Evolutionary conservation across 2,113 vertebrate genomes (phyloP), one percentile per base, ranked within the genome.

Genomic region (Acrocephalus kingi): DNA sequence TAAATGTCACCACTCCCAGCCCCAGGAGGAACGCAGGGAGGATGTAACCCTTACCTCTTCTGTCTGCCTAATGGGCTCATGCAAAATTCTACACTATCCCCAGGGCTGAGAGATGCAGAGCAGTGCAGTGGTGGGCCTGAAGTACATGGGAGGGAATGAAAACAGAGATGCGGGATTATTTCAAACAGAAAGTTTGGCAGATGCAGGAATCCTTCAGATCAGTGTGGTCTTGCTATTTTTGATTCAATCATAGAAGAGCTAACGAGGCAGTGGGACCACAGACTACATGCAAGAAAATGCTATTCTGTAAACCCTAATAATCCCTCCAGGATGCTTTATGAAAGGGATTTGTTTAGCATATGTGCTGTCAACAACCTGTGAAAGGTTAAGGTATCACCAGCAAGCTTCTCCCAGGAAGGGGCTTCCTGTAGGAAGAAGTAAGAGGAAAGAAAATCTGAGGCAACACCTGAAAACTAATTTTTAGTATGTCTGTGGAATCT

Each of bases 251-350:
- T 19, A 62, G 3, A 58, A 67, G 2, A 51, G 16, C 6, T 17
- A 41, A 31, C 0, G 4, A 17, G 6, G 7, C 3, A 2, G 5
- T 3, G 14, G 11, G 4, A 61, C 10, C 41, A 45, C 22, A 49
- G 31, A 31, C 5, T 28, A 35, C 9, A 19, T 4, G 5, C 12
- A 69, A 73, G 31, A n/a, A 64, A 87, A 22, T 28, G 11, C 1
- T 58, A 2, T 49, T 73, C 20, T 55, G 3, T 54, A 46, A 87
- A 71, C 1, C 4, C 10, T 33, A 27, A 69, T 52, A 59, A 49
- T 18, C 5, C 37, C 14, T 61, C 1, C 0, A 49, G 11, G 19
- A 31, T 28, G 13, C 8, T 78, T 62, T 27, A 61, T 37, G 6
- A 52, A 92, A 59, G 10, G 3, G 6, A 68, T 58, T 77, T 62